phyloP scores from a whole-genome alignment of 2,888 invertebrate genomes.

The Gymnosoma rotundatum region DNA sequence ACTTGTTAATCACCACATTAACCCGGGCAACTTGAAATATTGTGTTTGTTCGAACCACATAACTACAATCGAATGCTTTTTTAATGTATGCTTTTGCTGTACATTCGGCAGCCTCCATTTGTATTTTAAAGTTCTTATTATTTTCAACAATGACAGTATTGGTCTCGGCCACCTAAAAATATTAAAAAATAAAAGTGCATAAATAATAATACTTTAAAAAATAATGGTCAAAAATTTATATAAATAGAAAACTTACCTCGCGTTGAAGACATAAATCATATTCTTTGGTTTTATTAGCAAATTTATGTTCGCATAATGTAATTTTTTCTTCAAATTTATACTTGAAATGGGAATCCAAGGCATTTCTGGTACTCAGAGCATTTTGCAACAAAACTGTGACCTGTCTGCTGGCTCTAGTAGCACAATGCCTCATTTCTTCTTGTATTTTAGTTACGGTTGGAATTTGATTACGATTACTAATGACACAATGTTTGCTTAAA shows the following conservation, averaged over 20 bases:
- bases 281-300: neutral
- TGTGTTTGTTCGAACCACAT: no score
- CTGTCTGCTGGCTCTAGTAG: constrained; percentile 34
- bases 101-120: constrained; percentile 44
- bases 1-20: no score
- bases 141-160: constrained; percentile 26
- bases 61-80: no score
- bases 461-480: constrained; percentile 5
- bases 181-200: no score
- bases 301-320: neutral
- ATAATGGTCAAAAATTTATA: neutral
- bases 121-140: constrained; percentile 42
- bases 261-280: constrained; percentile 18
- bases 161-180: constrained; percentile 38
- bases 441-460: constrained; percentile 43
- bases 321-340: constrained; percentile 27
- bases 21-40: no score
- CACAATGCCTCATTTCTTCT: constrained; percentile 50
- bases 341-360: constrained; percentile 35
- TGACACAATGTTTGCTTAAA: no score
- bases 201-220: neutral
- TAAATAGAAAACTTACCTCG: constrained; percentile 1
- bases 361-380: neutral
- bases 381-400: neutral
- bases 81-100: no score